A percentile compares a stretch with the other conserved stretches of the same genome.
phyloP scores from a whole-genome alignment of 1,140 invertebrate genomes.

The Trichogramma pretiosum region DNA sequence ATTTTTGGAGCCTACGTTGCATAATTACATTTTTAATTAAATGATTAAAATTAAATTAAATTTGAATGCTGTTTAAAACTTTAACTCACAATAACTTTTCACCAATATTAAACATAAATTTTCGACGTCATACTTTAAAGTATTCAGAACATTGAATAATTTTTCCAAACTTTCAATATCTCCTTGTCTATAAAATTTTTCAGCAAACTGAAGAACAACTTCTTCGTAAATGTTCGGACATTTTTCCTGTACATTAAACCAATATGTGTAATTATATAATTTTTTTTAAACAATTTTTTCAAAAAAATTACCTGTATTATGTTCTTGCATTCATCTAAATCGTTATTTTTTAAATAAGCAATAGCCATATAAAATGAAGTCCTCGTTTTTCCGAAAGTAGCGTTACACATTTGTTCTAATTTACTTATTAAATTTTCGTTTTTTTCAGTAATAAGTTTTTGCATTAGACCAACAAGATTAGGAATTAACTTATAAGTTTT shows the following conservation, averaged over 20 bases:
- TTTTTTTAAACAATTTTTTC: background rate
- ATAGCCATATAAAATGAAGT: background rate
- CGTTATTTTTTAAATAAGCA: slow-evolving; percentile 1
- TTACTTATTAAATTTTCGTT: background rate
- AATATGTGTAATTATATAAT: background rate
- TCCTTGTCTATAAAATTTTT: background rate
- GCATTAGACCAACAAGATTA: background rate
- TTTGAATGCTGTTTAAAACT: background rate
- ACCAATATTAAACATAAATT: slow-evolving; percentile 3
- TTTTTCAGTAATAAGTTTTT: background rate
- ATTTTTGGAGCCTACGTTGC: background rate
- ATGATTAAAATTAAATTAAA: too few species aligned
- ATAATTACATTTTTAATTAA: background rate
- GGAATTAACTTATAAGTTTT: background rate
- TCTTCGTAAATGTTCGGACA: background rate
- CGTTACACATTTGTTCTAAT: background rate
- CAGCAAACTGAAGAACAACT: background rate
- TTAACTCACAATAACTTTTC: slow-evolving; percentile 6
- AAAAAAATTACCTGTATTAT: background rate
- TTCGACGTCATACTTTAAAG: background rate
- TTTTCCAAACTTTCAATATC: slow-evolving; percentile 2
- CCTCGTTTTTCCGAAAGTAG: background rate
- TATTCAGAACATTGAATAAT: background rate
- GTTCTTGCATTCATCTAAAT: background rate
- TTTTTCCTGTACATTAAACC: background rate